Conservation (phyloP, 2,113 vertebrate genomes). For the Neopipo cinnamomea region DNA sequence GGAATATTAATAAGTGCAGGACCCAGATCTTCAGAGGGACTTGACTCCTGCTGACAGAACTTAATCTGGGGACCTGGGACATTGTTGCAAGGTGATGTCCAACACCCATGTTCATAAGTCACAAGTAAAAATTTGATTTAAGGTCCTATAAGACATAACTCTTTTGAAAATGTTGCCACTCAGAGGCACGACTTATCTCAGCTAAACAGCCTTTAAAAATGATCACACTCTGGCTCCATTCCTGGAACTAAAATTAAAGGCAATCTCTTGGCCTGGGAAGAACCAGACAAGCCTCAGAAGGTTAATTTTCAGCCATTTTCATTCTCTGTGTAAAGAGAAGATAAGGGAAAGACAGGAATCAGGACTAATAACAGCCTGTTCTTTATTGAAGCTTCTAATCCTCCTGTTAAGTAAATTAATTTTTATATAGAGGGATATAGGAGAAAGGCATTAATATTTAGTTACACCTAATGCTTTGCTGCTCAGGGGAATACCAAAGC, state of each 20-base stretch:
- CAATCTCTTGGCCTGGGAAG: neutral
- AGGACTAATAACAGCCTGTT: neutral
- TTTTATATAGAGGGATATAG: neutral
- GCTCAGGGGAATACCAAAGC: neutral
- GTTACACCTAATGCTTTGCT: neutral
- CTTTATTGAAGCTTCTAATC: neutral
- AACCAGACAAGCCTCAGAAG: neutral
- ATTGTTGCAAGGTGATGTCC: neutral
- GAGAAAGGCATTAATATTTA: neutral
- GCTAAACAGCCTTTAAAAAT: neutral
- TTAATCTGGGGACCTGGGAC: neutral
- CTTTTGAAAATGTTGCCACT: neutral
- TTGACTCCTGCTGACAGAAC: neutral
- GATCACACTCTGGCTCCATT: neutral
- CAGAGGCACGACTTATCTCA: slow-evolving; percentile 31
- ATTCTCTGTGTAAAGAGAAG: neutral
- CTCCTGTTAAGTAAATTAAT: neutral
- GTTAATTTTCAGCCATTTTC: slow-evolving; percentile 13
- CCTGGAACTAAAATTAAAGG: neutral
- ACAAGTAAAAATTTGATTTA: neutral
- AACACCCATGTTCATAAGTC: fast-evolving
- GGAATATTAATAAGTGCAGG: neutral
- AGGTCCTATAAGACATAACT: neutral
- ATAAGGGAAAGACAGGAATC: slow-evolving; percentile 5
- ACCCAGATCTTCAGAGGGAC: neutral